A percentile compares a stretch with the other conserved stretches of the same genome.
These are phyloP conservation scores for Hyperoplus lanceolatus DNA, from an alignment of 2,797 vertebrate species.

Conservation along the genomic window DNA sequence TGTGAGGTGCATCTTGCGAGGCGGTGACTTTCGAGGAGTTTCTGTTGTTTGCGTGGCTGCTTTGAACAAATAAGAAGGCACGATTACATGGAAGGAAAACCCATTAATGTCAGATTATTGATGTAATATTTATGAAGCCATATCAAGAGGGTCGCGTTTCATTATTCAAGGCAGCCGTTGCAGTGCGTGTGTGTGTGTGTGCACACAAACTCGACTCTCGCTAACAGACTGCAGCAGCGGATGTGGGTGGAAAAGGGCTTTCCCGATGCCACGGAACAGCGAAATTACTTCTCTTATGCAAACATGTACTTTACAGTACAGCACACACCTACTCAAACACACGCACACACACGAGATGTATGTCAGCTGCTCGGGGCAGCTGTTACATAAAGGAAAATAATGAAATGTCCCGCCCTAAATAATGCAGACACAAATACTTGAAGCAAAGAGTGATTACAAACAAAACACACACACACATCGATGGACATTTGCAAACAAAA, in stretches of 20 bases:
- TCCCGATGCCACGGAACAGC: slow-evolving; percentile 70
- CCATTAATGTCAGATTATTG: slow-evolving; percentile 84
- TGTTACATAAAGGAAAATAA: slow-evolving; percentile 72
- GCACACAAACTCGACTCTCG: slow-evolving; percentile 49
- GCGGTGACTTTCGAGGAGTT: slow-evolving; percentile 54
- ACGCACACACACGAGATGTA: slow-evolving; percentile 33
- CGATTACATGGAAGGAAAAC: slow-evolving; percentile 68
- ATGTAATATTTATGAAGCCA: slow-evolving; percentile 87
- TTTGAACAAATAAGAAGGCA: slow-evolving; percentile 60
- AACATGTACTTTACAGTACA: slow-evolving; percentile 66
- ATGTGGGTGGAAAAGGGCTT: slow-evolving; percentile 86
- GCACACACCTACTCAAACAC: slow-evolving; percentile 56
- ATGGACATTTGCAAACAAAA: slow-evolving; percentile 13
- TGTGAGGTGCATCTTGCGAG: slow-evolving; percentile 8
- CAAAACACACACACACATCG: background rate
- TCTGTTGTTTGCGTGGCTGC: slow-evolving; percentile 52
- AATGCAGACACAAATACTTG: slow-evolving; percentile 44
- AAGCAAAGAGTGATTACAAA: slow-evolving; percentile 13
- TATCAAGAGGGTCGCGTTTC: slow-evolving; percentile 81
- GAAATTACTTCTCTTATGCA: slow-evolving; percentile 68
- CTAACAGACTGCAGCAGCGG: slow-evolving; percentile 71
- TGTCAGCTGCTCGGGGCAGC: slow-evolving; percentile 52
- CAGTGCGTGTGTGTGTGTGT: slow-evolving; percentile 37
- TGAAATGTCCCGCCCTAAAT: slow-evolving; percentile 47
- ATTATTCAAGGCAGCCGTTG: slow-evolving; percentile 80